phyloP scores from a whole-genome alignment of 2,113 vertebrate species.

The Sula dactylatra region DNA sequence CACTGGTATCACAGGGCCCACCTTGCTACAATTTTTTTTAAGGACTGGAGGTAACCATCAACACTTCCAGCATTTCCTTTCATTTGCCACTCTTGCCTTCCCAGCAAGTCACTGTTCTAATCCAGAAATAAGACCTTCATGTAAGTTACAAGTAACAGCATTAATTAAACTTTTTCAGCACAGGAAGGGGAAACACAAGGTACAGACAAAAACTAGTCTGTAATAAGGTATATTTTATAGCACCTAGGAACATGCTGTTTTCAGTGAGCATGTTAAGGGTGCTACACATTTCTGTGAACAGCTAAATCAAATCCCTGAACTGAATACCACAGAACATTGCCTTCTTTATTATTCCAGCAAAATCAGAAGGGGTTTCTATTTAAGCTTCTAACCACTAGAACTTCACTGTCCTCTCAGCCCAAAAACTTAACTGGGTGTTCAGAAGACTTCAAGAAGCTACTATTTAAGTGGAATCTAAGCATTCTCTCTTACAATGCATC shows the following conservation, averaged over 20 bases:
- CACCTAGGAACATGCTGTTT: neutral
- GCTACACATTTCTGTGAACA: neutral
- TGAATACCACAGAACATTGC: neutral
- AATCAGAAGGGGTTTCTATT: neutral
- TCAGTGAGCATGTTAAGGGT: neutral
- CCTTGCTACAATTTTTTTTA: neutral
- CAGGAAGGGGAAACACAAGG: neutral
- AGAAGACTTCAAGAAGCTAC: neutral
- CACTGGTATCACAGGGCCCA: neutral
- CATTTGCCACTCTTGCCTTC: neutral
- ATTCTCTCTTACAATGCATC: neutral
- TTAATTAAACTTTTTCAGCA: neutral
- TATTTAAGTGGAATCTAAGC: neutral
- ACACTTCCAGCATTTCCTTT: neutral
- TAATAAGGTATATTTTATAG: neutral
- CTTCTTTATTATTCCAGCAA: neutral
- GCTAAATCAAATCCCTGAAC: neutral
- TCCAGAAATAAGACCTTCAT: neutral
- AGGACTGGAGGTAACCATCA: neutral
- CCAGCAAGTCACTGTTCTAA: neutral
- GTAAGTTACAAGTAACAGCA: neutral
- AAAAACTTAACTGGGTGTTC: neutral
- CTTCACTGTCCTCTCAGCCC: neutral
- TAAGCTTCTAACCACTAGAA: neutral
- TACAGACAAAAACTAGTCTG: neutral